Evolutionary conservation across 1,140 invertebrate species (phyloP).

Genomic region (Dinothrombium tinctorium): DNA sequence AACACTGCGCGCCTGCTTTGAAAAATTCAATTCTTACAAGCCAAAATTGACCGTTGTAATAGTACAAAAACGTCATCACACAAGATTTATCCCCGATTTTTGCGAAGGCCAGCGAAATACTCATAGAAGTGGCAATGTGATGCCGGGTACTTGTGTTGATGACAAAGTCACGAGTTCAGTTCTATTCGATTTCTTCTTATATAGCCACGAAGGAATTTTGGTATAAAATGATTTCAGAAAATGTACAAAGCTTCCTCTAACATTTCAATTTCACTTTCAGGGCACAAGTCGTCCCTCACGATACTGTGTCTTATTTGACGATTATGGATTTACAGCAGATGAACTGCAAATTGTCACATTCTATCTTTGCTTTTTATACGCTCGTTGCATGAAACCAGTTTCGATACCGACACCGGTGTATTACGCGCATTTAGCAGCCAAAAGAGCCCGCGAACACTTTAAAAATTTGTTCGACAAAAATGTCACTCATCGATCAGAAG

Average conservation of each 20-base stretch:
- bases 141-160: slow-evolving; percentile 60
- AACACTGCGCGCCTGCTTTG: not conserved
- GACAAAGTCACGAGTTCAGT: slow-evolving; percentile 47
- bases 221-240: not conserved
- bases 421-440: slow-evolving; percentile 47
- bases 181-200: slow-evolving; percentile 60
- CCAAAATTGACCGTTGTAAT: slow-evolving; percentile 8
- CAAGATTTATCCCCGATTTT: slow-evolving; percentile 8
- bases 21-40: not conserved
- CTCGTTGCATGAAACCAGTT: slow-evolving; percentile 14
- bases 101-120: not conserved
- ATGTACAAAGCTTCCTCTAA: not conserved
- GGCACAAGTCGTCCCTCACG: slow-evolving; percentile 14
- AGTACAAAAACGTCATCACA: slow-evolving; percentile 12
- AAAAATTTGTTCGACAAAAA: not conserved
- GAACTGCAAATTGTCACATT: slow-evolving; percentile 15
- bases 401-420: slow-evolving; percentile 16
- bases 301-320: slow-evolving; percentile 14
- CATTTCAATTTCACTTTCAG: slow-evolving; percentile 18
- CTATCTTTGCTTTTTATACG: slow-evolving; percentile 15
- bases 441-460: slow-evolving; percentile 27
- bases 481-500: not conserved
- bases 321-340: slow-evolving; percentile 13
- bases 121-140: slow-evolving; percentile 32
- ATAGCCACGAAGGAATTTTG: slow-evolving; percentile 22